Evolutionary conservation across 2,797 vertebrate genomes (phyloP), one percentile per base, ranked within the genome.

Genomic region (Pantherophis vulpinus): DNA sequence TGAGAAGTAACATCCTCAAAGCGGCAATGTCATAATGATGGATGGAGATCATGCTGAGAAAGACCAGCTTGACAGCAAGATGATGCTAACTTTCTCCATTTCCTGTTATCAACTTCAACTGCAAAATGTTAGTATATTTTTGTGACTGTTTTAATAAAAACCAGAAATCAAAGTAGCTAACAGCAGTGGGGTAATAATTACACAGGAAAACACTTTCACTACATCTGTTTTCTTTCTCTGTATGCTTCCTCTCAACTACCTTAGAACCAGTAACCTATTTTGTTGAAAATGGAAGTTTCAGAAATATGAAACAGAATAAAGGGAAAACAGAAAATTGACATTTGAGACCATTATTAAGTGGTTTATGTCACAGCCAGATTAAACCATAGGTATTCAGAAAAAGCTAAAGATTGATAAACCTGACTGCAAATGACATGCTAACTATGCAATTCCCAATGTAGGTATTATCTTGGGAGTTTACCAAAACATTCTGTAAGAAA

Each of bases 261-360:
- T 90, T 63, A 55, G 51, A 58, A 56, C 66, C 51, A 86, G 74
- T 55, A 66, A 47, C 51, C 47, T 55, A 25, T 61, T 70, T 37
- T 70, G 60, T 55, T 87, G 89, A 87, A 93, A 93, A 90, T 51
- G 79, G 60, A 93, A 87, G 60, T 51, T 27, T 47, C 79, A 32
- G 25, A 90, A 87, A 70, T 70, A 70, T 47, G 25, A 56, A 90
- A 90, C 25, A 90, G 47, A 83, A 47, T 25, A 23, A 83, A 83
- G 74, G 9, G 74, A 12, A 83, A 47, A 83, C 9, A 79, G 47
- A 23, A 86, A 32, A 58, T 4, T 55, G 88, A 47, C 5, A 27
- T 42, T 8, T 87, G 32, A 66, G 4, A 9, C 79, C 29, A 66
- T 27, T 86, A 13, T 8, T 86, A 14, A 4, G n/a, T 86, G 11